A percentile compares a stretch with the other conserved stretches of the same genome.
phyloP scores from a whole-genome alignment of 2,797 vertebrate species.

The Gadopsis marmoratus region DNA sequence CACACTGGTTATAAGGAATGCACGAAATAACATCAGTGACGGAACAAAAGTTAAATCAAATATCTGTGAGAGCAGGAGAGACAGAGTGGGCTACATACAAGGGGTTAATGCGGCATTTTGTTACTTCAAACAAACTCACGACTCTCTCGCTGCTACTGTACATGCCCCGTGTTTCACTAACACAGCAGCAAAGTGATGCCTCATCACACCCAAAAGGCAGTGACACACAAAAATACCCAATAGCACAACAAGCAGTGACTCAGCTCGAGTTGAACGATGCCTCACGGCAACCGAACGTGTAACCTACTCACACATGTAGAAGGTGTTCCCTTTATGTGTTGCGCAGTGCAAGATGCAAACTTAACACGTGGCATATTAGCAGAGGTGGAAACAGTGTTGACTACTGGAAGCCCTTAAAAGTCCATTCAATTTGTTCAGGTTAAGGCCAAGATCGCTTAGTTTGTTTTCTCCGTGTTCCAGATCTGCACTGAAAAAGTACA shows the following conservation, averaged over 20 bases:
- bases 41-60: neutral
- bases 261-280: neutral
- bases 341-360: neutral
- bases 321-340: neutral
- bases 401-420: neutral
- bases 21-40: neutral
- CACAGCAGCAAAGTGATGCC: neutral
- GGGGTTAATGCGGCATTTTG: neutral
- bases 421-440: no score
- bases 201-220: neutral
- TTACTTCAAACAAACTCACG: conserved; percentile 7
- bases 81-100: neutral
- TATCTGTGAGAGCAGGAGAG: neutral
- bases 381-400: conserved; percentile 15
- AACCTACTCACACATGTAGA: neutral
- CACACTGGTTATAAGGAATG: neutral
- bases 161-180: conserved; percentile 12
- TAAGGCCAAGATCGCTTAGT: no score
- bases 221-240: conserved; percentile 15
- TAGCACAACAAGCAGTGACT: conserved; percentile 16
- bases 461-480: neutral
- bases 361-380: neutral
- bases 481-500: no score
- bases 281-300: neutral
- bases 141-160: neutral